Evolutionary conservation across 2,113 vertebrate species (phyloP), one percentile per base, ranked within the genome.

Genomic region (Pelobates fuscus): DNA sequence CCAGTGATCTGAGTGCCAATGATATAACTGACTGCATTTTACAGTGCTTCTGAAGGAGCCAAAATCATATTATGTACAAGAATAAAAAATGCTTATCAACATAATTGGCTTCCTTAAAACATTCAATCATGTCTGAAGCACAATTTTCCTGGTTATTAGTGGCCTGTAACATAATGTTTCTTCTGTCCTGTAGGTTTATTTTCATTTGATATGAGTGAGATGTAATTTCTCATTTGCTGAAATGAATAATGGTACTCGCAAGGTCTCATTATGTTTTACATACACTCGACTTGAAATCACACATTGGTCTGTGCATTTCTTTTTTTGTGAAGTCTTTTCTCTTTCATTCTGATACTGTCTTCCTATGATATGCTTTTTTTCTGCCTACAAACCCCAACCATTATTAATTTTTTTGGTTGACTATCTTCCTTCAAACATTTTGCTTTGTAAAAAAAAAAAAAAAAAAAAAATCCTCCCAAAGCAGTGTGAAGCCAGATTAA

Each of bases 71-170:
- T 44, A 17, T 37, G 66, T 49, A 37, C 49, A 55, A 3, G 4
- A 55, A n/a, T 24, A 61, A 30, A 61, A 37, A 37, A 37, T 37
- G 32, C 17, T 18, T 37, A 30, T 63, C 15, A 25, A 43, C 41
- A 41, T 2, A 60, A 70, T 70, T 60, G n/a, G 54, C 18, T 44
- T 44, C 23, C 37, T 60, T 32, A 14, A 44, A 70, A 24, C 55
- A 60, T 26, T 60, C 55, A 29, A 57, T 54, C 65, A 67, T 69
- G n/a, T 37, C 17, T 69, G 49, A 69, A 23, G 67, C 17, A 55
- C 67, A 57, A 21, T 69, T 32, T 54, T 3, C 24, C 20, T 66
- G 17, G 21, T 17, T 27, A 55, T 68, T 68, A 32, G 49, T 23
- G 8, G 17, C 49, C 20, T 21, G 21, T 69, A 23, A 41, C 52